Evolutionary conservation across 2,888 invertebrate species (phyloP), one percentile per base, ranked within the genome.

Genomic region (Clivina fossor): DNA sequence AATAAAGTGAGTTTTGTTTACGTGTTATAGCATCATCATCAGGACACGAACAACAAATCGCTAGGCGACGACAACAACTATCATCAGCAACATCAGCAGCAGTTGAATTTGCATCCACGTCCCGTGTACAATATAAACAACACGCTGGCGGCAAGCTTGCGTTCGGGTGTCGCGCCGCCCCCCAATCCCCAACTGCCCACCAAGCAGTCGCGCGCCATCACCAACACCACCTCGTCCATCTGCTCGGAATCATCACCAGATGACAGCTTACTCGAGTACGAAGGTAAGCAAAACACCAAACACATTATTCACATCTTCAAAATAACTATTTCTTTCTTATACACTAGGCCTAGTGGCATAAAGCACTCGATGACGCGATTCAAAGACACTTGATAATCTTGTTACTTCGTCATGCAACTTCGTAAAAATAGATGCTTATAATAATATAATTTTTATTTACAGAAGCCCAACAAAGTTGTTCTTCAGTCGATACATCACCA

Each of bases 201-300:
- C 26, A 68, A 66, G 58, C 66, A 64, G 58, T 61, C 65, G 67
- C 66, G 69, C 64, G 9, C 18, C 53, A 44, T 13, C 24, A 56
- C 8, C 62, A 66, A 64, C 49, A 68, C 68, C 64, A 66, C 70
- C 58, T 65, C 69, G 28, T 68, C 71, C 58, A 63, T 68, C 48
- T 71, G 68, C 61, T 72, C 71, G 53, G 74, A 71, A 59, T 74
- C 73, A 24, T 78, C 77, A 49, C 78, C 79, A 63, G 75, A 78
- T 69, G 79, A 79, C 68, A 78, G 78, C 67, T 69, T 79, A 30
- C 71, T 75, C 30, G 79, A 80, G 60, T 79, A 73, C 69, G 78
- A 79, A 71, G 79, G 79, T 79, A 67, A 66, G 55, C 8, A 13
- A 33, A n/a, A n/a, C n/a, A n/a, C n/a, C n/a, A n/a, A n/a, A n/a